Evolutionary conservation across 2,888 invertebrate species (phyloP), one percentile per base, ranked within the genome.

Genomic region (Flexamia atlantica): DNA sequence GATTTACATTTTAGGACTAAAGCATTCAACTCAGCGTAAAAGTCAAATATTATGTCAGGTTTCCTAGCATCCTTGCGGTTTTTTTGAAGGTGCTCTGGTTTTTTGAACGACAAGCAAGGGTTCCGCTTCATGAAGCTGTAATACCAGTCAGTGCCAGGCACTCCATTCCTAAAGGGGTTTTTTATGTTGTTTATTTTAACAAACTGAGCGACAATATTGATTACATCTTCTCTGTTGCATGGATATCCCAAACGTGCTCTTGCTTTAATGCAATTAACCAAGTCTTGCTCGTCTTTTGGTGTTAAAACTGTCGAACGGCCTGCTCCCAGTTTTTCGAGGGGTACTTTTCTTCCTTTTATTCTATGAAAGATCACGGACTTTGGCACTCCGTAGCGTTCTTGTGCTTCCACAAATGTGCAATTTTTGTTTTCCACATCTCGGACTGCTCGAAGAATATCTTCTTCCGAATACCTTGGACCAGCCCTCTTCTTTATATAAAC

Each of bases 161-260:
- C 81, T 40, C 85, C 87, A 85, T 88, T 85, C 46, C 84, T 85
- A 84, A 88, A 88, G 68, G 85, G 87, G 42, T 85, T 82, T 40
- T 84, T 82, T 25, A 74, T 23, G 82, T 70, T 50, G 53, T 80
- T 80, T 53, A 28, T 28, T 50, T 79, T 79, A 25, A 53, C 50
- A 80, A 80, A 80, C 42, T 80, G 50, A 50, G 23, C 80, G 14
- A 74, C 74, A 30, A 74, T 32, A 80, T 80, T 30, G n/a, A 50
- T 68, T 42, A 87, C 70, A 72, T 87, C 87, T 60, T 85, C 83
- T 74, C 86, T 87, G 76, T 86, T 84, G 85, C 87, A 88, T 20
- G 87, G 88, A 82, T 85, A 87, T 9, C 88, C 88, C 82, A 87
- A 86, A 84, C 25, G 88, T 85, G 74, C 74, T 80, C 87, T 60